Evolutionary conservation across 2,797 vertebrate genomes (phyloP), one percentile per base, ranked within the genome.

Genomic region (Gallirallus australis): DNA sequence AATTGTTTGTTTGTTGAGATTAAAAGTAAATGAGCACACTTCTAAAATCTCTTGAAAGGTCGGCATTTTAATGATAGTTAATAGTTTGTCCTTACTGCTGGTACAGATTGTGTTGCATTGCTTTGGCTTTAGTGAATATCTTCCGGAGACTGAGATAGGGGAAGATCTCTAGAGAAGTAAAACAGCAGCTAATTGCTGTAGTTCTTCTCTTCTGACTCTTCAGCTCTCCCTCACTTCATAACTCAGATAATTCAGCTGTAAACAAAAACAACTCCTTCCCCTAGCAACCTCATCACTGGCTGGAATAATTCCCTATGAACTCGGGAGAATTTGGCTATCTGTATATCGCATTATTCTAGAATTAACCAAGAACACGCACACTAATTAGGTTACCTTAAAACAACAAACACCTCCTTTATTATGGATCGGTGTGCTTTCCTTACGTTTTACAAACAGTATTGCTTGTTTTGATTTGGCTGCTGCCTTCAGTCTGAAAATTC

Each of bases 211-310:
- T 86, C 48, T 91, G 63, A 56, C 65, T 93, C 39, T 77, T 81
- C 53, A 60, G 68, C 60, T 90, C 84, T 89, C 33, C 10, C 42
- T 96, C 66, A 54, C 48, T 92, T 72, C 9, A 5, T 94, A 80
- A 77, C 75, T 77, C 70, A 48, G 78, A 77, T 82, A 92, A 82
- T 90, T 90, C 65, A 75, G 30, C 42, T 56, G 28, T 57, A 89
- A 96, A 92, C 80, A 89, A 71, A 94, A 89, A 6, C 68, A 91
- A 25, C 23, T 91, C n/a, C 48, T 93, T 92, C n/a, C 60, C 71
- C 18, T 90, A 71, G 78, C 94, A 95, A 92, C 83, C 31, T 82
- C 69, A 33, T 82, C 39, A 11, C 66, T 84, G 86, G 28, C 66
- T 86, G 48, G 83, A 92, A 79, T 73, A 68, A 77, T 5, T 25